phyloP scores from a whole-genome alignment of 2,888 invertebrate genomes.

The Proisotoma minuta region DNA sequence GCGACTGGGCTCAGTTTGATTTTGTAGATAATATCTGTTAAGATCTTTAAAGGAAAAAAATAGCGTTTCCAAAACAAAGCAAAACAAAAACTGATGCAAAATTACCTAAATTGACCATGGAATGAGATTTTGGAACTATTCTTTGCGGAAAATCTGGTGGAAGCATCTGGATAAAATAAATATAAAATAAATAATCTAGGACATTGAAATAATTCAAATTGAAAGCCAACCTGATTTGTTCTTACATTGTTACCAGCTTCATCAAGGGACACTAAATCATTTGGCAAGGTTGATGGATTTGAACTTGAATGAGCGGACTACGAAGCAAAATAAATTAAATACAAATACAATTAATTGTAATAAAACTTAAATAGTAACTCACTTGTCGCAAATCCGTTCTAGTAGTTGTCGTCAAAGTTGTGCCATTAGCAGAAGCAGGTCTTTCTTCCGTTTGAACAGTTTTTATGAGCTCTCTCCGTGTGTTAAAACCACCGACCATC shows the following conservation, averaged over 20 bases:
- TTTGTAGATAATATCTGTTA: too few species aligned
- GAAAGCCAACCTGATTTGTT: too few species aligned
- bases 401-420: background rate
- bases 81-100: too few species aligned
- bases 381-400: background rate
- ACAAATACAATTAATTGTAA: background rate
- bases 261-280: background rate
- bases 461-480: background rate
- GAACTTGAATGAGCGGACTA: background rate
- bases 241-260: too few species aligned
- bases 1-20: background rate
- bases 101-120: too few species aligned
- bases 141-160: too few species aligned
- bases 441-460: background rate
- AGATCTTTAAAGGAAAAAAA: too few species aligned
- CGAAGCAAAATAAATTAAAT: background rate
- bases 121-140: too few species aligned
- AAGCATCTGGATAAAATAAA: too few species aligned
- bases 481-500: background rate
- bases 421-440: background rate
- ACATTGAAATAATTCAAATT: too few species aligned
- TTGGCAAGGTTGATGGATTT: background rate
- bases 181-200: too few species aligned
- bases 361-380: background rate
- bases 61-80: too few species aligned